phyloP scores from a whole-genome alignment of 2,888 invertebrate species.

The Drosophila acutilabella region DNA sequence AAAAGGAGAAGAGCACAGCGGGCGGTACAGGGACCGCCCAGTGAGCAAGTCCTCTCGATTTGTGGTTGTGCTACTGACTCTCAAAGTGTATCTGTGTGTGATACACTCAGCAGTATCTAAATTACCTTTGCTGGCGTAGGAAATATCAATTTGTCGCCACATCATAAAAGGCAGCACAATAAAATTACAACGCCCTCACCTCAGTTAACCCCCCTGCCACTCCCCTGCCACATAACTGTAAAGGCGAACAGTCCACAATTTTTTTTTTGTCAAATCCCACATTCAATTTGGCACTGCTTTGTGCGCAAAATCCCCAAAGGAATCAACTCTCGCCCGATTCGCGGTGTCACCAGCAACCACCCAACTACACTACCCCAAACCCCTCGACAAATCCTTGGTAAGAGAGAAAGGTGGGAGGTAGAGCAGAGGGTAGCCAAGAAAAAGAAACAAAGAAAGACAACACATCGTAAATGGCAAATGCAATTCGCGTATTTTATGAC shows the following conservation, averaged over 20 bases:
- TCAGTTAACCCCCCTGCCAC: slow-evolving; percentile 2
- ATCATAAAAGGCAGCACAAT: slow-evolving; percentile 82
- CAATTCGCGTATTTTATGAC: slow-evolving; percentile 83
- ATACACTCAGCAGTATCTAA: slow-evolving; percentile 49
- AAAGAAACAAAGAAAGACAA: slow-evolving; percentile 57
- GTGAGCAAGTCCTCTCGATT: slow-evolving; percentile 59
- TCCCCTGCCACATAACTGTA: slow-evolving; percentile 13
- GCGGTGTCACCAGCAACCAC: slow-evolving; percentile 16
- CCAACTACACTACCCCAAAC: not conserved
- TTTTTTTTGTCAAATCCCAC: slow-evolving; percentile 73
- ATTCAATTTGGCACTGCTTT: slow-evolving; percentile 81
- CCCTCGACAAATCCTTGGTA: slow-evolving; percentile 49
- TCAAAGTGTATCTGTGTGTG: slow-evolving; percentile 35
- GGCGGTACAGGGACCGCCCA: slow-evolving; percentile 70
- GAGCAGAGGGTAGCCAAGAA: slow-evolving; percentile 9
- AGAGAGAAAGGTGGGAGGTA: slow-evolving; percentile 50
- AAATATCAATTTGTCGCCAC: slow-evolving; percentile 83
- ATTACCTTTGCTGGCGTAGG: slow-evolving; percentile 71
- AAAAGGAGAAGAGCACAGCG: slow-evolving; percentile 48
- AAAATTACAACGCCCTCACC: slow-evolving; percentile 69
- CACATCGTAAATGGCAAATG: slow-evolving; percentile 81
- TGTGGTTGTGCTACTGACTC: slow-evolving; percentile 53
- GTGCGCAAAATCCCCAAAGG: slow-evolving; percentile 82
- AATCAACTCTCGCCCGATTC: slow-evolving; percentile 69
- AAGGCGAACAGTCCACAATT: slow-evolving; percentile 24